These are phyloP conservation scores for Chaetophractus vellerosus DNA, from an alignment of 2,797 vertebrate genomes.

Conservation along the genomic window DNA sequence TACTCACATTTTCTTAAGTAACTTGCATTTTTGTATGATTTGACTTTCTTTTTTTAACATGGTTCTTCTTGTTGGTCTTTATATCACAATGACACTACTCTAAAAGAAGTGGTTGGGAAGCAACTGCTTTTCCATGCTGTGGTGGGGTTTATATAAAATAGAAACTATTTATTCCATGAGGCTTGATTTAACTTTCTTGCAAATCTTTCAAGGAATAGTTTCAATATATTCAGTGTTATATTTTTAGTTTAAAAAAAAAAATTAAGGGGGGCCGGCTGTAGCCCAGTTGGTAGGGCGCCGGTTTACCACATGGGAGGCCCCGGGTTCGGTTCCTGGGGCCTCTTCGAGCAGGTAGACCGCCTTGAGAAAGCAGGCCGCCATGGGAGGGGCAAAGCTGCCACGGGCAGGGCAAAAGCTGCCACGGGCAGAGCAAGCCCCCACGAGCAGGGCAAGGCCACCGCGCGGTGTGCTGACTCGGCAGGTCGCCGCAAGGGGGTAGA, in stretches of 20 bases:
- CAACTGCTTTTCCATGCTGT: background rate
- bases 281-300: no score
- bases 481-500: no score
- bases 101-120: background rate
- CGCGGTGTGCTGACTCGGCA: no score
- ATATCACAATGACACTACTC: background rate
- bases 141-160: background rate
- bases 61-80: background rate
- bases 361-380: no score
- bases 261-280: no score
- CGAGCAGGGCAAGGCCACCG: no score
- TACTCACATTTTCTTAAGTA: conserved; percentile 1
- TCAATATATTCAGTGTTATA: background rate
- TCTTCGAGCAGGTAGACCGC: no score
- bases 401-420: no score
- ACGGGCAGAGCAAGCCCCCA: no score
- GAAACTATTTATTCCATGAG: background rate
- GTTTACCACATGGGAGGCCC: no score
- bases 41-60: background rate
- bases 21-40: background rate
- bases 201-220: background rate
- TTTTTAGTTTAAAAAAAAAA: background rate
- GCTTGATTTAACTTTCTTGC: background rate
- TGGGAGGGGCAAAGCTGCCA: no score
- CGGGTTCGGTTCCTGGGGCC: no score